Conservation (phyloP, 2,797 vertebrate species). For the Tachyglossus aculeatus region DNA sequence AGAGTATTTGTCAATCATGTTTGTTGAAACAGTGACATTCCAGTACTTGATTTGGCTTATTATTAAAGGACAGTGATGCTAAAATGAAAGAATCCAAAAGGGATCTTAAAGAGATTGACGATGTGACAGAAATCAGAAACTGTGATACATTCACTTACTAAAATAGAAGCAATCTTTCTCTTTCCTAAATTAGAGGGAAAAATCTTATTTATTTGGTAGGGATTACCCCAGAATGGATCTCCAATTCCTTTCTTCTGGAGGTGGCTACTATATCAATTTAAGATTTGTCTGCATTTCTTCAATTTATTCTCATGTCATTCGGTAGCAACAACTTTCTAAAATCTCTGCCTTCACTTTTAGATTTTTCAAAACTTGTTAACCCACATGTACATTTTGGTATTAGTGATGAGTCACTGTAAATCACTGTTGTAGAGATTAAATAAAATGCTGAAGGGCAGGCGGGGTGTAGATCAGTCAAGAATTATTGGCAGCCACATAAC, state of each 20-base stretch:
- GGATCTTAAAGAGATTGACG: neutral
- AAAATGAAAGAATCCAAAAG: neutral
- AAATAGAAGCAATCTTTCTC: neutral
- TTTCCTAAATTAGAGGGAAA: neutral
- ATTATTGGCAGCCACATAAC: conserved; percentile 90
- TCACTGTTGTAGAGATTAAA: conserved; percentile 88
- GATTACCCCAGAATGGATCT: neutral
- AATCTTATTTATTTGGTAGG: neutral
- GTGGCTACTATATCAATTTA: conserved; percentile 34
- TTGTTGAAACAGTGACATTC: neutral
- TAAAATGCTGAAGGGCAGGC: conserved; percentile 91
- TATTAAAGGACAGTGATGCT: neutral
- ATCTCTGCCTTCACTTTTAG: conserved; percentile 63
- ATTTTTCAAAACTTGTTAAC: conserved; percentile 88
- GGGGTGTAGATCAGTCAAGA: conserved; percentile 92
- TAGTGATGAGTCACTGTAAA: conserved; percentile 84
- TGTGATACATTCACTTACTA: neutral
- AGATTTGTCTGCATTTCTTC: conserved; percentile 48
- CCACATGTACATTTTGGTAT: conserved; percentile 88
- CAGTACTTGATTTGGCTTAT: conserved; percentile 1
- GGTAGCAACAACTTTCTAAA: conserved; percentile 51
- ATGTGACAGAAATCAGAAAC: neutral
- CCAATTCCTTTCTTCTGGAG: conserved; percentile 46
- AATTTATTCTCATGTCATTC: conserved; percentile 45
- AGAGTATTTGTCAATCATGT: conserved; percentile 8